Evolutionary conservation across 2,888 invertebrate species (phyloP).

Genomic region (Camponotus fellah): DNA sequence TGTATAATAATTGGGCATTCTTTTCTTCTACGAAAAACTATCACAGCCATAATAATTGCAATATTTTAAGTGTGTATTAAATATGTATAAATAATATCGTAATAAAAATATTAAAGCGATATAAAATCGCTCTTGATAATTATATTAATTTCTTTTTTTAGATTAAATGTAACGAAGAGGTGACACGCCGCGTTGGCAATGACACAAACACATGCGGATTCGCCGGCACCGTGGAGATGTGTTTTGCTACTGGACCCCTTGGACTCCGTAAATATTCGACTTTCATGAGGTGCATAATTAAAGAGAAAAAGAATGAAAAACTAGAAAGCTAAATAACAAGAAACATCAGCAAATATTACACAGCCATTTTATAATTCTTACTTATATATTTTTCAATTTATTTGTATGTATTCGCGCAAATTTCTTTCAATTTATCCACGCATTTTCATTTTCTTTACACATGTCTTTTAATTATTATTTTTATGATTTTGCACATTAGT

Average conservation of each 20-base stretch:
- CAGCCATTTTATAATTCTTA: not conserved
- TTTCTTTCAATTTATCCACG: constrained; percentile 16
- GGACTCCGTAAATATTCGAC: constrained; percentile 88
- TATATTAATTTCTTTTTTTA: constrained; percentile 77
- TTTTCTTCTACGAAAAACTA: not conserved
- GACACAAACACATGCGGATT: constrained; percentile 89
- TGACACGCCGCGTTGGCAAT: constrained; percentile 88
- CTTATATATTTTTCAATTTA: not conserved
- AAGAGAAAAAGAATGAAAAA: not conserved
- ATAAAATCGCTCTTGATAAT: not conserved
- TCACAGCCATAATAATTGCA: not conserved
- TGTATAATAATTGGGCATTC: not conserved
- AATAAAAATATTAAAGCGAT: not conserved
- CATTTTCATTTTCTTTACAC: constrained; percentile 3
- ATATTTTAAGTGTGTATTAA: not conserved
- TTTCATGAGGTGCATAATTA: constrained; percentile 88
- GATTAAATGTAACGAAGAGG: constrained; percentile 91
- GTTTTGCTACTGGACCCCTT: constrained; percentile 92
- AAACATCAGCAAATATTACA: not conserved
- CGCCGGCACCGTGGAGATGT: constrained; percentile 93
- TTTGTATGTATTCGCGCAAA: not conserved
- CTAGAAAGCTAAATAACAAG: constrained; percentile 13
- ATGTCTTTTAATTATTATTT: constrained; percentile 40
- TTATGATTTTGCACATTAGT: constrained; percentile 14
- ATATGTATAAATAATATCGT: not conserved